Percentiles rank a stretch among this genome's conserved stretches.
phyloP scores from a whole-genome alignment of 1,140 invertebrate genomes.

The Cotesia chilonis region DNA sequence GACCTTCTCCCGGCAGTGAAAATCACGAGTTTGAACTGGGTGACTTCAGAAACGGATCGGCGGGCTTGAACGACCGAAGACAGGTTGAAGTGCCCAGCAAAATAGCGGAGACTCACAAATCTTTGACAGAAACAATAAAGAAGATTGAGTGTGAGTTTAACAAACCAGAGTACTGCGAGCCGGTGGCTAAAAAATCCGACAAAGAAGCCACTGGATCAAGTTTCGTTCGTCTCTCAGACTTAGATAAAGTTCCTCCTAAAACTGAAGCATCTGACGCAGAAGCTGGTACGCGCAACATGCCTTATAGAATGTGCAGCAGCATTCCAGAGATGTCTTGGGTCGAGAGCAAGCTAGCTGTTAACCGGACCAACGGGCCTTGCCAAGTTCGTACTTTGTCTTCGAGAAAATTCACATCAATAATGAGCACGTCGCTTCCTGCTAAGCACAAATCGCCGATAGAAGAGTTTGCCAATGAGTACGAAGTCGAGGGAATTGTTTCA shows the following conservation, averaged over 20 bases:
- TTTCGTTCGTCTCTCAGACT: slow-evolving; percentile 70
- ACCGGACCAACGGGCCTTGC: slow-evolving; percentile 63
- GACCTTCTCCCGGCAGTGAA: slow-evolving; percentile 54
- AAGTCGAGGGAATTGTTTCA: slow-evolving; percentile 58
- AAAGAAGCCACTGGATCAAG: slow-evolving; percentile 37
- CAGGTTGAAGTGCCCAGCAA: slow-evolving; percentile 44
- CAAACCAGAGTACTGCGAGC: slow-evolving; percentile 45
- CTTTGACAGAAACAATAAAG: slow-evolving; percentile 59
- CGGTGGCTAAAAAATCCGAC: neutral
- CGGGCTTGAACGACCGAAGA: slow-evolving; percentile 41
- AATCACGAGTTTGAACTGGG: slow-evolving; percentile 55
- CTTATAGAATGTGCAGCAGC: slow-evolving; percentile 62
- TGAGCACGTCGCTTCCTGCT: slow-evolving; percentile 59
- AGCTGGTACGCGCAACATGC: slow-evolving; percentile 39
- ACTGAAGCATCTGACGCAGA: slow-evolving; percentile 34
- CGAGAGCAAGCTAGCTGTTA: slow-evolving; percentile 71
- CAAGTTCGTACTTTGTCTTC: slow-evolving; percentile 46
- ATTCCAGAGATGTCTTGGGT: slow-evolving; percentile 74
- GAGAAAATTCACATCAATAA: slow-evolving; percentile 52
- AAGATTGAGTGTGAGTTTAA: slow-evolving; percentile 59
- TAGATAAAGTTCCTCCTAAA: slow-evolving; percentile 64
- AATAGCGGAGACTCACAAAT: slow-evolving; percentile 57
- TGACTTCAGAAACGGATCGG: slow-evolving; percentile 48
- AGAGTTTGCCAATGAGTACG: slow-evolving; percentile 45
- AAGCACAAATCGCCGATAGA: slow-evolving; percentile 58